Percentiles rank a stretch among this genome's conserved stretches.
These are phyloP conservation scores for Pelobates cultripes DNA, from an alignment of 2,797 vertebrate species.

Conservation along the genomic window DNA sequence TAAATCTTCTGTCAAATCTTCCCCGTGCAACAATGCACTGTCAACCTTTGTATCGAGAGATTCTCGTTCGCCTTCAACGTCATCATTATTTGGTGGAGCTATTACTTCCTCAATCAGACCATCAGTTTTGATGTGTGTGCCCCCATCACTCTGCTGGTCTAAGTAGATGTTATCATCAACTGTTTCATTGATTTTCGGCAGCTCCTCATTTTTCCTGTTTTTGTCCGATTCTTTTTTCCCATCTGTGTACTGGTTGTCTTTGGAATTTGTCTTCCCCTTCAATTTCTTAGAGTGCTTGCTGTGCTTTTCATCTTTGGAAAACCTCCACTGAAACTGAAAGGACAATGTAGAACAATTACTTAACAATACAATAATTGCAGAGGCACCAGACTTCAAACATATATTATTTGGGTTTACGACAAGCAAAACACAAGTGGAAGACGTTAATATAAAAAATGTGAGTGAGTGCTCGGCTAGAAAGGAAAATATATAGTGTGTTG, in stretches of 20 bases:
- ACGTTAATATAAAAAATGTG: neutral
- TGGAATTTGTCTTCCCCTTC: conserved; percentile 65
- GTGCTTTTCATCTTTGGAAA: conserved; percentile 72
- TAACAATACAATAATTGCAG: neutral
- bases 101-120: neutral
- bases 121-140: conserved; percentile 59
- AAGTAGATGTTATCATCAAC: conserved; percentile 51
- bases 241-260: conserved; percentile 61
- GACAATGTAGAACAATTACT: conserved; percentile 7
- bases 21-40: neutral
- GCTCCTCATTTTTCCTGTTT: conserved; percentile 66
- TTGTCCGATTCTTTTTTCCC: conserved; percentile 64
- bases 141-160: conserved; percentile 52
- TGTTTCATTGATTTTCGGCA: conserved; percentile 50
- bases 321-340: conserved; percentile 77
- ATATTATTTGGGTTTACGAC: neutral
- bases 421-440: neutral
- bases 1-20: conserved; percentile 6
- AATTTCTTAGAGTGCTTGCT: conserved; percentile 67
- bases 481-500: neutral
- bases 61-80: neutral
- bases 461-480: neutral
- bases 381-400: neutral
- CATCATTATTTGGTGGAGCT: neutral
- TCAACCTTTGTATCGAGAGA: neutral